Base-by-base conservation (phyloP, 2,888 invertebrate genomes). In the Choristoneura rosaceana region DNA sequence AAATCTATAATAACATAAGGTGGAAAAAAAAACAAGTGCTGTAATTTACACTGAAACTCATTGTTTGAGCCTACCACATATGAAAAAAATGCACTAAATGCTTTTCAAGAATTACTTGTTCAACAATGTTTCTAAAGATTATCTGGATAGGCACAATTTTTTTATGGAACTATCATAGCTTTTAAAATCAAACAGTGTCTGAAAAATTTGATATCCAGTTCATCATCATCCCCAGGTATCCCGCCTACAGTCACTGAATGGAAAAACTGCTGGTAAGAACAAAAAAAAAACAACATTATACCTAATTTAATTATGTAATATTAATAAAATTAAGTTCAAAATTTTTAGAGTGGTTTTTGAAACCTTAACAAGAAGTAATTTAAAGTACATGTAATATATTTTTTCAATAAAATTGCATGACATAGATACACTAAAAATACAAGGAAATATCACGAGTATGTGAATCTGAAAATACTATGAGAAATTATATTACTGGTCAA, bases 11-110 rank as follows among this genome's bases (percentile, higher is more conserved):
- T 52, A 45, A 61, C 74, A 74, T 76, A 76, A 75, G 70, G 62
- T 75, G 76, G 69, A 76, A 71, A 61, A 77, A 64, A 71, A 73
- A 76, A 74, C 64, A 83, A 81, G 80, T 79, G 76, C 69, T 77
- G 74, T 73, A 67, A 75, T 74, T 71, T 50, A 64, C 66, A 34
- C 34, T 47, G 64, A 50, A 12, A 47, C 4, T 5, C n/a, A n/a
- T 59, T 12, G 17, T 43, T 41, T 43, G 17, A 45, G 45, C 17
- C 52, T 52, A 45, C 25, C 45, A 62, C 45, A 62, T 45, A 10
- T 12, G 3, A 25, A 55, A 55, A 55, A 55, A 12, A 55, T 4
- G 3, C 1, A 10, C 4, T 55, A 55, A 55, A 4, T 55, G 12
- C 10, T 45, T 43, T 43, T 43, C 43, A 12, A 43, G n/a, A 14